Base-by-base conservation (phyloP, 2,797 vertebrate genomes). In the Cyprinodon diabolis region DNA sequence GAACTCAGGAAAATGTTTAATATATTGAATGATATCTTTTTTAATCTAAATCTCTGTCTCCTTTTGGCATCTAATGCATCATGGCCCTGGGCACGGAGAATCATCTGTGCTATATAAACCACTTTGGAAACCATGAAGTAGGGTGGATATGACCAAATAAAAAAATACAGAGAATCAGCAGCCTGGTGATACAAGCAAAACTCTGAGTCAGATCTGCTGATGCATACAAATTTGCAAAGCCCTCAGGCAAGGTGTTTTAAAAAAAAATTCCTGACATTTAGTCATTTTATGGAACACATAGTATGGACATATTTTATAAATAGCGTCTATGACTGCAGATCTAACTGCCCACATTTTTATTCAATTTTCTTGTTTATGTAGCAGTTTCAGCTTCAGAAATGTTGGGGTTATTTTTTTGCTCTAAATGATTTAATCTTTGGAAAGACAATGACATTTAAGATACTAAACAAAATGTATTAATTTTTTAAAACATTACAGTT, bases 381-480 rank as follows among this genome's bases (percentile, higher is more conserved):
- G 52, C 51, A 72, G 19, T 60, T 37, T 12, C 4, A 47, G 11
- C 57, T 68, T 13, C 4, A 54, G 67, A 21, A 48, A 14, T 35
- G 11, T n/a, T 37, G 9, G 21, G 57, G 70, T 62, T 66, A 37
- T 66, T 49, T 68, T 37, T 60, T 30, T 30, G 7, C 65, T 14
- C 65, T 15, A 52, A 35, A 45, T 62, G 66, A 81, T 80, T 68
- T 57, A 68, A 82, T 72, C 43, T 30, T 58, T 67, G 49, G 66
- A 80, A 81, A 79, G 43, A 45, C 62, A 72, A n/a, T 79, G 63
- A 73, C 62, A 78, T 83, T 73, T 35, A 71, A 68, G 30, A 62
- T 78, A 71, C 60, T 70, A 9, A 47, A 79, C 66, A 68, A 65
- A 49, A 72, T 72, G 72, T 75, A 43, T 21, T 66, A 48, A 17